These are phyloP conservation scores for Rana temporaria DNA, from an alignment of 2,113 vertebrate genomes.

Conservation along the genomic window DNA sequence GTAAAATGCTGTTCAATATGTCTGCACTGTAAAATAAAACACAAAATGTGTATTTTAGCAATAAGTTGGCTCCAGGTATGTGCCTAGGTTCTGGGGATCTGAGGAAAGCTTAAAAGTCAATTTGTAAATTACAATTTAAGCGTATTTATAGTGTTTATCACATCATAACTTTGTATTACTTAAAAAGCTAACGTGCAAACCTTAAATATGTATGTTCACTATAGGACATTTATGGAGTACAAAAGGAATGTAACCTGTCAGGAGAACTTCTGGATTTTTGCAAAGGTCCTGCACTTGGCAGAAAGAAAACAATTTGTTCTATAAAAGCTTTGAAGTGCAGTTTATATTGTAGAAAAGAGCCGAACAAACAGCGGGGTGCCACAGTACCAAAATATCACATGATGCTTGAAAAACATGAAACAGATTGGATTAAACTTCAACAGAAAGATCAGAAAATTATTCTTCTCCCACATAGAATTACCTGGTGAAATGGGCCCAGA, in stretches of 20 bases:
- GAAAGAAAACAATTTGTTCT: slow-evolving; percentile 11
- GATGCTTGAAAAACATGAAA: slow-evolving; percentile 14
- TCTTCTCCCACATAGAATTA: neutral
- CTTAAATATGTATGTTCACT: neutral
- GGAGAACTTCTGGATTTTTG: neutral
- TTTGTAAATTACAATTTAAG: too few species aligned
- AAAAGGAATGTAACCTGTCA: neutral
- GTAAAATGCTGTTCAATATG: too few species aligned
- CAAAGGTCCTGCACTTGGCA: neutral
- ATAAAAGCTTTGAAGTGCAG: slow-evolving; percentile 1
- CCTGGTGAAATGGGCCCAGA: neutral
- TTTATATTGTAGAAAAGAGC: slow-evolving; percentile 4
- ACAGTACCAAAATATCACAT: slow-evolving; percentile 30
- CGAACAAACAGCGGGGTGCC: slow-evolving; percentile 5
- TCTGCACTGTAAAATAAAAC: too few species aligned
- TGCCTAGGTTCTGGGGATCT: too few species aligned
- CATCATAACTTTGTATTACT: too few species aligned
- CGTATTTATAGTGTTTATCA: too few species aligned
- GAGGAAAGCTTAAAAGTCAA: too few species aligned
- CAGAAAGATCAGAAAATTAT: slow-evolving; percentile 4
- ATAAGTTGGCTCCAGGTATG: too few species aligned
- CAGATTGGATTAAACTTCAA: slow-evolving; percentile 25
- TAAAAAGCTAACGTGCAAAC: too few species aligned
- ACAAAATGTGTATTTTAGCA: too few species aligned
- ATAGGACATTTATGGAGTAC: neutral